Evolutionary conservation across 2,113 vertebrate species (phyloP), one percentile per base, ranked within the genome.

Genomic region (Eudorcas thomsonii): DNA sequence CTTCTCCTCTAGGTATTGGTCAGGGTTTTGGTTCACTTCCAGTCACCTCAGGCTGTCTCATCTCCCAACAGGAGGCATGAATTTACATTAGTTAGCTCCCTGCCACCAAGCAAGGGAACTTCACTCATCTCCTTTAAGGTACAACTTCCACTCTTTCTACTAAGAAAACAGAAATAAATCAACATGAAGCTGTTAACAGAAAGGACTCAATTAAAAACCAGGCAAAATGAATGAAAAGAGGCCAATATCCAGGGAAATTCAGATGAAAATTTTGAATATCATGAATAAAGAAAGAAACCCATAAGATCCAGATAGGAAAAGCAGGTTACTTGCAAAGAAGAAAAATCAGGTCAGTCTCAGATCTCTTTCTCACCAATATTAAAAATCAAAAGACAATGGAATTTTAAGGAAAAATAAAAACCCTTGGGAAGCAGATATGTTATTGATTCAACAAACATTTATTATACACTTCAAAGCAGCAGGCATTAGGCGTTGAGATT

Each of bases 371-470:
- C 48, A 26, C 2, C 25, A 6, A 87, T 81, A 74, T 82, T 94
- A 91, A 94, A 97, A 88, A 78, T 19, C 26, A 59, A 90, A 96
- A 88, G 17, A 64, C 33, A 55, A 88, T 19, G 21, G 55, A 52
- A 91, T 78, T 88, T 92, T 86, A 14, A 83, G 48, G 67, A 12
- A n/a, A 89, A 88, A 89, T 67, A 78, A 87, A 89, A 78, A 71
- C 1, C 30, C 64, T 36, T 45, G 48, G 57, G 86, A 96, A 78
- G 33, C 14, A 92, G 82, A 28, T 11, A 93, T 36, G 16, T 23
- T 43, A 96, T 59, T 91, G 64, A 81, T 82, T 91, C 26, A 91
- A 54, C 36, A 78, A 80, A 74, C 90, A 77, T 60, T 88, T 97
- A 52, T 88, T 93, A 60, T 50, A 28, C 60, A n/a, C 36, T 21